These are phyloP conservation scores for Caradrina clavipalpis DNA, from an alignment of 2,888 invertebrate species.

Conservation along the genomic window DNA sequence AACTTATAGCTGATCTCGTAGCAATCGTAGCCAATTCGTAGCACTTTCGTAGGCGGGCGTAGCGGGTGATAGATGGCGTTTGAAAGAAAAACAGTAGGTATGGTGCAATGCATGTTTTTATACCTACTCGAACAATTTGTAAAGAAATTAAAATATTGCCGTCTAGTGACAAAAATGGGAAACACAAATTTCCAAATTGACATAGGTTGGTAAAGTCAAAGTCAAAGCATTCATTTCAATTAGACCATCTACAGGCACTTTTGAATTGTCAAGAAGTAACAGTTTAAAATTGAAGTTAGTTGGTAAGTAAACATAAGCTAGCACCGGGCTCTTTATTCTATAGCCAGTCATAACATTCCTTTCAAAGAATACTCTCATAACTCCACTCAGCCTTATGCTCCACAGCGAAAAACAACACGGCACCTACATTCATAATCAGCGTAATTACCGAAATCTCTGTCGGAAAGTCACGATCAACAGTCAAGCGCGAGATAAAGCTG, in stretches of 20 bases:
- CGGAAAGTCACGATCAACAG: conserved; percentile 89
- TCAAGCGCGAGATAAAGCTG: conserved; percentile 87
- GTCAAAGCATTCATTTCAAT: too few species aligned
- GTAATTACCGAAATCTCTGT: conserved; percentile 89
- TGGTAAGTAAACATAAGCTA: too few species aligned
- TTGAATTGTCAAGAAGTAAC: too few species aligned
- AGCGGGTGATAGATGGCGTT: neutral
- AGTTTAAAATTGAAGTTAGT: too few species aligned
- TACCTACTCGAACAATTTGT: neutral
- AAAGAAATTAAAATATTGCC: too few species aligned
- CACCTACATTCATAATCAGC: conserved; percentile 85
- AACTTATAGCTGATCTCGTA: conserved; percentile 14
- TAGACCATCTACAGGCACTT: too few species aligned
- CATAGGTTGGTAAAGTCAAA: too few species aligned
- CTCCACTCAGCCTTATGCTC: conserved; percentile 35
- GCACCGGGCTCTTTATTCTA: neutral
- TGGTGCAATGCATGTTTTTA: neutral
- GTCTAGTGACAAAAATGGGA: too few species aligned
- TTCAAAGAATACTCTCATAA: conserved; percentile 26
- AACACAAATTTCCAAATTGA: too few species aligned
- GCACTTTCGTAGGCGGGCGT: conserved; percentile 19
- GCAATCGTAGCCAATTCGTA: conserved; percentile 39
- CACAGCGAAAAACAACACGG: conserved; percentile 70
- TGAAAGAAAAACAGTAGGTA: neutral
- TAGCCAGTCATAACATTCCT: conserved; percentile 13